Evolutionary conservation across 1,140 invertebrate genomes (phyloP), one percentile per base, ranked within the genome.

Genomic region (Drosophila chauvacae): DNA sequence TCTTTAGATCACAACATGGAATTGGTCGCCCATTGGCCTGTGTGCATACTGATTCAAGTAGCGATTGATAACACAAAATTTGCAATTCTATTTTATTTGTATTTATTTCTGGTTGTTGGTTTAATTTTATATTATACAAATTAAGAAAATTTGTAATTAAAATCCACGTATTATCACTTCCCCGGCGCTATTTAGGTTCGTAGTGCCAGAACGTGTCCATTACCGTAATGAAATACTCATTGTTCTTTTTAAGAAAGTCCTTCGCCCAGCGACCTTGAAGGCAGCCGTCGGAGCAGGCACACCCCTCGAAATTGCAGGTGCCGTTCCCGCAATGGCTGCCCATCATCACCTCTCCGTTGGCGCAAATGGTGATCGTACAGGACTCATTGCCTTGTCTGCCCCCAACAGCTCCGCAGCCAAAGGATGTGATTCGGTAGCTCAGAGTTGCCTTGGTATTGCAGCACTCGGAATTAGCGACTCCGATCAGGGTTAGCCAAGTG

Each of bases 271-370:
- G 13, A 2, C 66, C 66, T 4, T 10, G 23, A 2, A 66, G 62
- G 39, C 66, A 70, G 2, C 66, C 66, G 4, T 28, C 23, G 1
- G 13, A 20, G 48, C 66, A 70, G 4, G 28, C 11, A 30, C 66
- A 70, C 0, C 66, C 66, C 9, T 37, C 51, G 2, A 44, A n/a
- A 18, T 66, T 51, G n/a, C 66, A 70, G 4, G 37, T 20, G 16
- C 61, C 66, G 2, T 28, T 30, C 7, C 66, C 66, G 28, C 70
- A 70, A 7, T 42, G 56, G 0, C 16, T 33, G 33, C 65, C 70
- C 44, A 70, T 56, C 23, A 70, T 9, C 20, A 65, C 28, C 20
- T 51, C 28, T 5, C 66, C 66, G 26, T 70, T 55, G 62, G 18
- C 37, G 18, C 70, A 73, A 23, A 73, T 70, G 30, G 23, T 51